Evolutionary conservation across 1,140 invertebrate species (phyloP), one percentile per base, ranked within the genome.

Genomic region (Danaus melanippus): DNA sequence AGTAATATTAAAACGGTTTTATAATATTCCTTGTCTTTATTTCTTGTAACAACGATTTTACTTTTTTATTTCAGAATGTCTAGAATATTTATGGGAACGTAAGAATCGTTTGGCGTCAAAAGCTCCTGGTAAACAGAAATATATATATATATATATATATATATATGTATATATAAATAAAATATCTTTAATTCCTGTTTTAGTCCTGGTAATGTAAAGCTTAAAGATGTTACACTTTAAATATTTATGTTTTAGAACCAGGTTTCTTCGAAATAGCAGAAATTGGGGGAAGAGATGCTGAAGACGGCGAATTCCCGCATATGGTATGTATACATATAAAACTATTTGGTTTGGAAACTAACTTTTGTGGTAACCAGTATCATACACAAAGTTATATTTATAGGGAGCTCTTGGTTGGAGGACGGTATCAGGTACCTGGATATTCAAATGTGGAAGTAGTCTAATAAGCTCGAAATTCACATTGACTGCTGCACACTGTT

Each of bases 401-500:
- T 39, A 57, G 58, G 58, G 51, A 9, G 54, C 58, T 15, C 9
- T 64, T 10, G 61, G 59, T 12, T 59, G 56, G 46, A 47, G 12
- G 8, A 10, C 40, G 32, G 15, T 11, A 6, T n/a, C n/a, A n/a
- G 12, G 43, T 1, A 32, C 21, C 5, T 62, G 58, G 60, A 17
- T 49, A 47, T 69, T 69, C 40, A 58, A 63, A 42, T 69, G 67
- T 42, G 67, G 64, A 7, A 42, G 49, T 12, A 55, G 53, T 8
- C 44, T 68, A 9, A 68, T 68, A 42, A 65, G 66, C 10, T 51
- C 55, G 1, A 42, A 10, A n/a, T 68, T 62, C 46, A 41, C 60
- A 40, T 49, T 68, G 10, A 62, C 60, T 0, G 62, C 59, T 8
- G 66, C 62, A 6, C 61, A 63, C 50, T 69, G 67, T 12, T 56